A percentile compares a stretch with the other conserved stretches of the same genome.
Evolutionary conservation across 2,113 vertebrate genomes (phyloP).

Genomic region (Apaloderma vittatum): DNA sequence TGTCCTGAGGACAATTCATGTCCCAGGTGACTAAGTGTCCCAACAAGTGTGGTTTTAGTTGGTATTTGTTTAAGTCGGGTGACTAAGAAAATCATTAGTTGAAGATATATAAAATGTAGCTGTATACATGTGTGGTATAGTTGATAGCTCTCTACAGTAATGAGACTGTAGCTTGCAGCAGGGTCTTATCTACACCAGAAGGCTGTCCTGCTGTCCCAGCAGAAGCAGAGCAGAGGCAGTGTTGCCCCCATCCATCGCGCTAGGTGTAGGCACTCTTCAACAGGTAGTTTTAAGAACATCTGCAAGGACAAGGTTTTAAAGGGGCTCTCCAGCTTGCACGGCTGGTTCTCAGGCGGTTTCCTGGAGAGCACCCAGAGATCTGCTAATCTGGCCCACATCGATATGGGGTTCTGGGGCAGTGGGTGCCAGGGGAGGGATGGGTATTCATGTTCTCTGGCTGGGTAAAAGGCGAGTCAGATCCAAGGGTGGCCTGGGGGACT

Average conservation of each 20-base stretch:
- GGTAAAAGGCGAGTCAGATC: rapidly evolving
- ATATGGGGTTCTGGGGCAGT: not conserved
- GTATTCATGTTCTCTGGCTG: too few species aligned
- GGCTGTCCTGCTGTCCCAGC: not conserved
- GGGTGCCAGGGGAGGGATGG: not conserved
- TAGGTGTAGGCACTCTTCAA: not conserved
- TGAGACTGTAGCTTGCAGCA: too few species aligned
- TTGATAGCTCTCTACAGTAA: rapidly evolving
- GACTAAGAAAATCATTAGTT: not conserved
- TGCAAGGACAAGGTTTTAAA: rapidly evolving
- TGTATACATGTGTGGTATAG: too few species aligned
- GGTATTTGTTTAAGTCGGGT: not conserved
- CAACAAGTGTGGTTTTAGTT: not conserved
- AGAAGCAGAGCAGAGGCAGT: not conserved
- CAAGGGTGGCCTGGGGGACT: not conserved
- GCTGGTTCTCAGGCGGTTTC: not conserved
- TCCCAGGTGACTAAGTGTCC: not conserved
- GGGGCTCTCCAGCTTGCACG: not conserved
- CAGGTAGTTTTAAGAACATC: not conserved
- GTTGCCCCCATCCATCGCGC: not conserved
- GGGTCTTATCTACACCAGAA: not conserved
- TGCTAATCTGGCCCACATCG: not conserved
- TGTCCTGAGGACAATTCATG: not conserved
- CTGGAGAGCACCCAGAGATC: rapidly evolving
- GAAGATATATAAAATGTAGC: not conserved